Conservation (phyloP, 2,888 invertebrate species). For the Tortrix viridana region DNA sequence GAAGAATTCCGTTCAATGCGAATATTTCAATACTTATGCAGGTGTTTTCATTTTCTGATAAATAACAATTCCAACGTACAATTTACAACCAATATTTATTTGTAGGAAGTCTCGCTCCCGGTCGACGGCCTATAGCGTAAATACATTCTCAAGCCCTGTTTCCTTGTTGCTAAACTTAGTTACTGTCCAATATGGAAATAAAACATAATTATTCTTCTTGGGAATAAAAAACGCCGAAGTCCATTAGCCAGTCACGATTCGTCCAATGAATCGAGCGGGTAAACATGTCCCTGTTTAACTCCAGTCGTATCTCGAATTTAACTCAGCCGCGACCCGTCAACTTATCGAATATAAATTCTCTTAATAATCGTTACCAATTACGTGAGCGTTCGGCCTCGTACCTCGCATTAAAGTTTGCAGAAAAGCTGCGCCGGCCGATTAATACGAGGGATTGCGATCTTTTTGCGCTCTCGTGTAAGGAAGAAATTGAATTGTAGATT, state of each 20-base stretch:
- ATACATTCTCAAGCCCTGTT: background rate
- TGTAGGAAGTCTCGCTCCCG: slow-evolving; percentile 7
- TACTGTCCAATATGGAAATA: background rate
- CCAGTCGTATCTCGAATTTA: slow-evolving; percentile 57
- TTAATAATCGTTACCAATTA: slow-evolving; percentile 79
- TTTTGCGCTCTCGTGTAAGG: slow-evolving; percentile 67
- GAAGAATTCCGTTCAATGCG: slow-evolving; percentile 26
- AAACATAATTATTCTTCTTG: slow-evolving; percentile 21
- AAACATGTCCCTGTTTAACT: slow-evolving; percentile 35
- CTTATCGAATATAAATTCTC: slow-evolving; percentile 77
- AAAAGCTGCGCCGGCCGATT: slow-evolving; percentile 56
- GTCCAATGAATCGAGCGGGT: slow-evolving; percentile 27
- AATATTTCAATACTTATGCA: slow-evolving; percentile 13
- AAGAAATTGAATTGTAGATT: slow-evolving; percentile 66
- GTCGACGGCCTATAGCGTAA: background rate
- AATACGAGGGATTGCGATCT: slow-evolving; percentile 68
- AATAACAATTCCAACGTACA: slow-evolving; percentile 5
- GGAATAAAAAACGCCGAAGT: slow-evolving; percentile 23
- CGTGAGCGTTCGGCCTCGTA: slow-evolving; percentile 73
- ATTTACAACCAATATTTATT: slow-evolving; percentile 12
- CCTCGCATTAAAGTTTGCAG: slow-evolving; percentile 60
- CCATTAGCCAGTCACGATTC: slow-evolving; percentile 31
- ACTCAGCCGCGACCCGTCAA: slow-evolving; percentile 69
- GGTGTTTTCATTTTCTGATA: slow-evolving; percentile 16
- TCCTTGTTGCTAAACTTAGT: slow-evolving; percentile 1